Conservation (phyloP, 2,888 invertebrate species). For the Autographa pulchrina region DNA sequence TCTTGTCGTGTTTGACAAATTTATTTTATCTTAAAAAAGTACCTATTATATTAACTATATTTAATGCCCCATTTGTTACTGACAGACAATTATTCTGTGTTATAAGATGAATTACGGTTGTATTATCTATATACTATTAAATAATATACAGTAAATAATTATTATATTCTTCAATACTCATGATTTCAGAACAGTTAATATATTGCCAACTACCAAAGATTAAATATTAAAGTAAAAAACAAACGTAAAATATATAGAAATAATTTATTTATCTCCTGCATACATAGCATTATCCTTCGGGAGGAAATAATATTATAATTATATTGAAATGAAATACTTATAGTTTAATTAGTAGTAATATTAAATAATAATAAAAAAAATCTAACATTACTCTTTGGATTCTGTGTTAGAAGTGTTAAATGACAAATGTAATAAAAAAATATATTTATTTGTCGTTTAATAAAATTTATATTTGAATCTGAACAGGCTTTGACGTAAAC, state of each 20-base stretch:
- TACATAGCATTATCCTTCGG: constrained; percentile 42
- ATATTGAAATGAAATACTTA: constrained; percentile 50
- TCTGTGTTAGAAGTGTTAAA: constrained; percentile 24
- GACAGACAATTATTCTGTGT: neutral
- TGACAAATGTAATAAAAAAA: constrained; percentile 12
- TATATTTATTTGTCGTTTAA: constrained; percentile 28
- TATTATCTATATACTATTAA: neutral
- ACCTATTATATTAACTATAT: neutral
- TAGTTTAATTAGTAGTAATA: constrained; percentile 45
- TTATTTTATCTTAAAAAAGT: neutral
- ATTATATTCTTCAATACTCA: constrained; percentile 20
- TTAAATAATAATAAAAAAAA: constrained; percentile 20
- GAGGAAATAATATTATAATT: constrained; percentile 40
- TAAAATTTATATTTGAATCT: constrained; percentile 16
- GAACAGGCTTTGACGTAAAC: constrained; percentile 2
- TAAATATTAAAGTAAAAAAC: constrained; percentile 61
- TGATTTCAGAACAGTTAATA: neutral
- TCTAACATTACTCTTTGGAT: constrained; percentile 4
- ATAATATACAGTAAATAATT: neutral
- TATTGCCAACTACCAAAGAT: constrained; percentile 51
- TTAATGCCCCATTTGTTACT: neutral
- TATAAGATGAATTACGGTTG: neutral
- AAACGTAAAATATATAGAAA: constrained; percentile 54
- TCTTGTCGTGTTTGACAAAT: neutral
- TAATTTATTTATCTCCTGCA: constrained; percentile 57